Conservation (phyloP, 2,888 invertebrate species). For the Oxycera nigricornis region DNA sequence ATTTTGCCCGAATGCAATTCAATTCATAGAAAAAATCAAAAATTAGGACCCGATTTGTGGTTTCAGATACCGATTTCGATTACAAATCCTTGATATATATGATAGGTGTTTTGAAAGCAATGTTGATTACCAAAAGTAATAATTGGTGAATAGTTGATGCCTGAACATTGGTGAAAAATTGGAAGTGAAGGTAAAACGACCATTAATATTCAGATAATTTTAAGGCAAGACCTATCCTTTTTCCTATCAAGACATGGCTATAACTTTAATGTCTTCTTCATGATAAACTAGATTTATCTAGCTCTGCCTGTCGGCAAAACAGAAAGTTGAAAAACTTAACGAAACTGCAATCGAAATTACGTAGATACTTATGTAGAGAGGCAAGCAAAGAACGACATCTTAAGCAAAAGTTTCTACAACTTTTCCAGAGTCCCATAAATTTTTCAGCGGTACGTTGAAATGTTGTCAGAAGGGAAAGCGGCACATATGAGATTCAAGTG, state of each 20-base stretch:
- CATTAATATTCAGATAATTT: conserved; percentile 20
- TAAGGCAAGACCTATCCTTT: neutral
- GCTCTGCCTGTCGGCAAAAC: neutral
- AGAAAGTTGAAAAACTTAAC: neutral
- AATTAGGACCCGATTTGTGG: too few relatives aligned
- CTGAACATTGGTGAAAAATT: too few relatives aligned
- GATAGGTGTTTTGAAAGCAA: too few relatives aligned
- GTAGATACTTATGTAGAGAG: neutral
- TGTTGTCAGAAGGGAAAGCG: conserved; percentile 7
- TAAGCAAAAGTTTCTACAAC: conserved; percentile 12
- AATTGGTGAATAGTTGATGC: too few relatives aligned
- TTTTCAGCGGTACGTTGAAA: conserved; percentile 13
- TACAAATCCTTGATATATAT: too few relatives aligned
- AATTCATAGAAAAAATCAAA: too few relatives aligned
- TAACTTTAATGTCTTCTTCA: conserved; percentile 10
- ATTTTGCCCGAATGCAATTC: too few relatives aligned
- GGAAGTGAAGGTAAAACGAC: too few relatives aligned
- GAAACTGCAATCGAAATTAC: conserved; percentile 9
- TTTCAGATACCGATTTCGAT: too few relatives aligned
- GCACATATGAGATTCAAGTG: neutral
- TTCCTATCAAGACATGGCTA: neutral
- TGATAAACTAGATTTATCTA: neutral
- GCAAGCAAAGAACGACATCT: neutral
- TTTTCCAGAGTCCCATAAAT: conserved; percentile 33
- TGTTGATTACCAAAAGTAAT: too few relatives aligned